These are phyloP conservation scores for Patella vulgata DNA, from an alignment of 1,140 invertebrate species.

Conservation along the genomic window DNA sequence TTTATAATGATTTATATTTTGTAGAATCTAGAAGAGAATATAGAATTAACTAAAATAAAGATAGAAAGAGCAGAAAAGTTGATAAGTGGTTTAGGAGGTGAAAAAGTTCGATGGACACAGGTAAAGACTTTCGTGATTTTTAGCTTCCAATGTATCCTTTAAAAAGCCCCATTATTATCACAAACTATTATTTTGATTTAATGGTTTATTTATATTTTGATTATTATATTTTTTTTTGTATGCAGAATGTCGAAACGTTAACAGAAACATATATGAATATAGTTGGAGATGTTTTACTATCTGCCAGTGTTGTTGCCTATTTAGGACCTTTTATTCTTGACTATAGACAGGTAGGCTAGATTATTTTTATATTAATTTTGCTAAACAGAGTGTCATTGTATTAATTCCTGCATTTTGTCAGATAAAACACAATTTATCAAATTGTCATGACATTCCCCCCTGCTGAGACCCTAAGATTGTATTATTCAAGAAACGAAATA, in stretches of 20 bases:
- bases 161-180: neutral
- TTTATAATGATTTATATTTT: constrained; percentile 1
- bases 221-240: neutral
- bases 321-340: constrained; percentile 64
- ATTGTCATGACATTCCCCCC: too few species aligned
- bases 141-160: neutral
- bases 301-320: constrained; percentile 65
- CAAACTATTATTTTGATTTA: neutral
- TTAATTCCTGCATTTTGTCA: constrained; percentile 1
- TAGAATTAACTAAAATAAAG: constrained; percentile 65
- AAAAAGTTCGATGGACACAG: constrained; percentile 66
- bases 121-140: constrained; percentile 27
- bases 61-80: constrained; percentile 65
- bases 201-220: neutral
- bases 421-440: too few species aligned
- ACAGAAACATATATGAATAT: constrained; percentile 64
- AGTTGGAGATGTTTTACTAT: constrained; percentile 66
- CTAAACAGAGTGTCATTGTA: neutral
- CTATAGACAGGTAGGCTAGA: constrained; percentile 58
- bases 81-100: constrained; percentile 66
- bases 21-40: constrained; percentile 65
- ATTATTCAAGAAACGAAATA: too few species aligned
- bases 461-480: too few species aligned
- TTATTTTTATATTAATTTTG: neutral
- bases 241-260: constrained; percentile 60